These are phyloP conservation scores for Aspidapion aeneum DNA, from an alignment of 2,888 invertebrate genomes.

Conservation along the genomic window DNA sequence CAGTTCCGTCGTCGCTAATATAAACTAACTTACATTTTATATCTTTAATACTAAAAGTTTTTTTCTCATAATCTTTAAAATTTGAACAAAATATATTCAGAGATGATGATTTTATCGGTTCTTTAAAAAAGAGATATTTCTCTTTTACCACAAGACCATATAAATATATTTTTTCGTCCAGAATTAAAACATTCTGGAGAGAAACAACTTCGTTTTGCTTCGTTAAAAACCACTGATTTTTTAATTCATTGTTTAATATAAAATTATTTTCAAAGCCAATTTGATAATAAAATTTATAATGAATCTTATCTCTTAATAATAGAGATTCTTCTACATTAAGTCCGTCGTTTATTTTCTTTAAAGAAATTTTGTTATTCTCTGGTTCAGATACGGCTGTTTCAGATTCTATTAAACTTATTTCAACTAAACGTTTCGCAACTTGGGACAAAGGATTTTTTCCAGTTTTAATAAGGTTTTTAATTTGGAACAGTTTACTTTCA, in stretches of 20 bases:
- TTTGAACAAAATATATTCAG: not conserved
- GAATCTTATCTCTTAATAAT: not conserved
- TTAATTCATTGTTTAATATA: not conserved
- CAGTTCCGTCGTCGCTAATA: too few relatives aligned
- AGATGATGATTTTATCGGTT: not conserved
- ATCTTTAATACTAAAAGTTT: too few relatives aligned
- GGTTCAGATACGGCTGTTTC: too few relatives aligned
- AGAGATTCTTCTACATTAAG: not conserved
- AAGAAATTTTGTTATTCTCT: not conserved
- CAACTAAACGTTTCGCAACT: not conserved
- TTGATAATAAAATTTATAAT: not conserved
- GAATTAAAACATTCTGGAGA: not conserved
- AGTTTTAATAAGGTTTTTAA: not conserved
- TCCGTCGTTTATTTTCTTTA: not conserved
- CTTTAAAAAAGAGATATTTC: not conserved
- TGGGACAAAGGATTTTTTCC: not conserved
- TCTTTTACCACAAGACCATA: not conserved
- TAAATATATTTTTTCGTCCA: not conserved
- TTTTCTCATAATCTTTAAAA: too few relatives aligned
- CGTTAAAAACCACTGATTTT: not conserved
- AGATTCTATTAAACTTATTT: not conserved
- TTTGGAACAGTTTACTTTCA: not conserved
- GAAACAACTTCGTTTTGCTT: not conserved
- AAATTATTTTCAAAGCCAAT: not conserved
- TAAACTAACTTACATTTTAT: too few relatives aligned